Percentiles rank a stretch among this genome's conserved stretches.
phyloP scores from a whole-genome alignment of 2,797 vertebrate species.

The Tarsius wallacei region DNA sequence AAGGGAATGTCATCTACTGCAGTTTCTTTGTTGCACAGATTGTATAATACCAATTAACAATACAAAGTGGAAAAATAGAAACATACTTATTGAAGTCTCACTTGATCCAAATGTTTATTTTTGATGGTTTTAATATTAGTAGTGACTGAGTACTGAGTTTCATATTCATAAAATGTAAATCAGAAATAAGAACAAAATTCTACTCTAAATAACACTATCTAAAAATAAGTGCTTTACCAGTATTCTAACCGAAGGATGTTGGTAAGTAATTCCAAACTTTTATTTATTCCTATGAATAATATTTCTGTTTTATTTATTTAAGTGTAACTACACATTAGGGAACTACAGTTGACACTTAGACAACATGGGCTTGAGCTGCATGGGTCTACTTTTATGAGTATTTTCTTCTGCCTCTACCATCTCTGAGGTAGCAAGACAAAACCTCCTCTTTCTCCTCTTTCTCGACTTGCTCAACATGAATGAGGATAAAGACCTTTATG shows the following conservation, averaged over 20 bases:
- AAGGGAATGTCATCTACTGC: too few species aligned
- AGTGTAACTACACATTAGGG: background rate
- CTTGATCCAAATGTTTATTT: background rate
- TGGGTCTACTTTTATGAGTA: too few species aligned
- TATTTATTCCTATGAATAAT: too few species aligned
- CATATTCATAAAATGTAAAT: background rate
- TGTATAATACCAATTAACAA: background rate
- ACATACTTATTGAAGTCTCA: background rate
- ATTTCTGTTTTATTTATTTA: background rate
- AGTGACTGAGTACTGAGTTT: background rate
- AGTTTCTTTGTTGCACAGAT: too few species aligned
- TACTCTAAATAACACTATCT: background rate
- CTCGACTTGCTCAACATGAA: too few species aligned
- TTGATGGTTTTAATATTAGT: background rate
- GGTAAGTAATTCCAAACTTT: background rate
- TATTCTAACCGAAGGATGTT: too few species aligned
- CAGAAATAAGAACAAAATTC: background rate
- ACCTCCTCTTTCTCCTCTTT: too few species aligned
- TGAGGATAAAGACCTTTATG: too few species aligned
- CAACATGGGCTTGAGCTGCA: too few species aligned
- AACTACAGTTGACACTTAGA: background rate
- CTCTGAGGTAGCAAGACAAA: too few species aligned
- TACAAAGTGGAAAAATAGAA: background rate
- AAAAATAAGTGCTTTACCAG: background rate
- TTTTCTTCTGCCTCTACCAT: too few species aligned